A percentile compares a stretch with the other conserved stretches of the same genome.
These are phyloP conservation scores for Leistus spinibarbis DNA, from an alignment of 2,888 invertebrate genomes.

Conservation along the genomic window DNA sequence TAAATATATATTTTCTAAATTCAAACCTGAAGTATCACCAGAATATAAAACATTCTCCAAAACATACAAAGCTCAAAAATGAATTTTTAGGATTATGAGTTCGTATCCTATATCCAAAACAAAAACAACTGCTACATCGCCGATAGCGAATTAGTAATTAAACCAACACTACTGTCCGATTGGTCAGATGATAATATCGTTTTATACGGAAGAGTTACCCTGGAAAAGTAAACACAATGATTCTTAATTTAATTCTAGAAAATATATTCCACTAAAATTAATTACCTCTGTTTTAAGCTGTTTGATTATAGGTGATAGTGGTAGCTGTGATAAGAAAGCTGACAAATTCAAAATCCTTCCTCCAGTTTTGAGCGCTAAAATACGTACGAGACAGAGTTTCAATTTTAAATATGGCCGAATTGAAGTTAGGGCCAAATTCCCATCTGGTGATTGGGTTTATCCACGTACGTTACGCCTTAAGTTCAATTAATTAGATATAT, in stretches of 20 bases:
- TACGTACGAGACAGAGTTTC: constrained; percentile 68
- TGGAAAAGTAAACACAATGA: not conserved
- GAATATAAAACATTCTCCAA: not conserved
- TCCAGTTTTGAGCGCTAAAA: constrained; percentile 68
- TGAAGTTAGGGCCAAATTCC: constrained; percentile 72
- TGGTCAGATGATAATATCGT: not conserved
- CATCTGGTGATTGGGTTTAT: constrained; percentile 78
- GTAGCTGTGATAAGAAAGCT: constrained; percentile 58
- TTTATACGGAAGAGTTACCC: not conserved
- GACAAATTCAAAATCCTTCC: constrained; percentile 66
- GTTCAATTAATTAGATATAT: not conserved
- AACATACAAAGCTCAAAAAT: not conserved
- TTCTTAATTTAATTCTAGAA: not conserved
- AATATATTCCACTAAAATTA: not conserved
- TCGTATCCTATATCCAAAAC: not conserved
- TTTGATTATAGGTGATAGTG: not conserved
- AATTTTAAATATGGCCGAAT: constrained; percentile 73
- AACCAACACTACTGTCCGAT: not conserved
- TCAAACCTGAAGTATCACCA: no score
- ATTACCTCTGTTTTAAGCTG: no score
- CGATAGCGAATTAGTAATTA: not conserved
- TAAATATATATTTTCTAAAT: not conserved
- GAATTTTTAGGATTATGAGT: not conserved
- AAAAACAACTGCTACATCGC: not conserved
- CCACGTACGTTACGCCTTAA: constrained; percentile 62